Evolutionary conservation across 2,888 invertebrate species (phyloP).

Genomic region (Calliphora vomitoria): DNA sequence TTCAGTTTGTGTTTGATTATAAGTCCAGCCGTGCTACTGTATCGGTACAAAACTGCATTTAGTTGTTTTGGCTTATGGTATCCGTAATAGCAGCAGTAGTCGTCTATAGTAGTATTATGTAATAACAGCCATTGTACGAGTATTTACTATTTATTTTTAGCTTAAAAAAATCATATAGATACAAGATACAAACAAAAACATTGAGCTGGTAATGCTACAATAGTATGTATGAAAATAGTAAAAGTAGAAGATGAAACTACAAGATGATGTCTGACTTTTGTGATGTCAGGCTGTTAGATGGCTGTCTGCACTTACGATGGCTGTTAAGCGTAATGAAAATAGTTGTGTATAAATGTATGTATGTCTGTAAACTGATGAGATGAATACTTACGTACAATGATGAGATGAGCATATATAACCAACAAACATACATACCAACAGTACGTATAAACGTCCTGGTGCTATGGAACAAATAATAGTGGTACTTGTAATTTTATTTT

Average conservation of each 20-base stretch:
- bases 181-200: constrained; percentile 36
- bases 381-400: constrained; percentile 50
- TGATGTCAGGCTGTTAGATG: constrained; percentile 74
- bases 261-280: constrained; percentile 73
- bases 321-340: constrained; percentile 72
- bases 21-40: too few relatives aligned
- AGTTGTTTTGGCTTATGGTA: constrained; percentile 17
- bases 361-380: constrained; percentile 35
- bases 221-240: too few relatives aligned
- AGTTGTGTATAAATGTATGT: constrained; percentile 43
- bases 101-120: constrained; percentile 45
- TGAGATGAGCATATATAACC: constrained; percentile 26
- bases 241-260: constrained; percentile 52
- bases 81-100: constrained; percentile 24
- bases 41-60: constrained; percentile 45
- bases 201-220: constrained; percentile 5
- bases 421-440: not conserved
- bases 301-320: constrained; percentile 73
- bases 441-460: constrained; percentile 1
- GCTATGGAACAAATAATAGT: constrained; percentile 52
- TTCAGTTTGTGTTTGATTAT: too few relatives aligned
- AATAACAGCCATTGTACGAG: constrained; percentile 47
- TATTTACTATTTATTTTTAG: constrained; percentile 64
- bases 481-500: constrained; percentile 58
- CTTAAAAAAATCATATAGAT: constrained; percentile 41